Percentiles rank a stretch among this genome's conserved stretches.
Conservation (phyloP, 2,113 vertebrate species). For the Rhombomys opimus region DNA sequence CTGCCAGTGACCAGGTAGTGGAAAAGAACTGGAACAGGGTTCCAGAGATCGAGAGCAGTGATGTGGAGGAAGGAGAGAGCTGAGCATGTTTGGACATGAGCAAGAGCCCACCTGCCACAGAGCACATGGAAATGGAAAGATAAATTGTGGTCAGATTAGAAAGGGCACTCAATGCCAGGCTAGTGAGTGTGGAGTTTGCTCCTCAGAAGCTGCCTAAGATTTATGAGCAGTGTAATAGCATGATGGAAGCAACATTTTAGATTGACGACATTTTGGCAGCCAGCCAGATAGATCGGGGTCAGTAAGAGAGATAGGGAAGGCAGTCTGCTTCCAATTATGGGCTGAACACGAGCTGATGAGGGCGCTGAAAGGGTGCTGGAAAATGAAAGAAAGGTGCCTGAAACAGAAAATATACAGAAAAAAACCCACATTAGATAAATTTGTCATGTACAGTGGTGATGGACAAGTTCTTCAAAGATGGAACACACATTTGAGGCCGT, state of each 20-base stretch:
- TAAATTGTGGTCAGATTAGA: constrained; percentile 45
- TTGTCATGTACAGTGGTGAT: not conserved
- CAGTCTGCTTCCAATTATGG: constrained; percentile 5
- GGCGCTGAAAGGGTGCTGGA: not conserved
- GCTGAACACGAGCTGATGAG: constrained; percentile 40
- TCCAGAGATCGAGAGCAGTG: not conserved
- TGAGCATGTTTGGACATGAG: not conserved
- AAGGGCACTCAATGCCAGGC: constrained; percentile 47
- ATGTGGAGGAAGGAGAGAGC: not conserved
- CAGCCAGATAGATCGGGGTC: constrained; percentile 29
- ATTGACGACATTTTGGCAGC: constrained; percentile 60
- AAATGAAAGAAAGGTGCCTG: not conserved
- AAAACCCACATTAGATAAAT: not conserved
- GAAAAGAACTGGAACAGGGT: not conserved
- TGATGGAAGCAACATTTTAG: constrained; percentile 57
- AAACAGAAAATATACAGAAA: not conserved
- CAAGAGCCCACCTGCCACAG: not conserved
- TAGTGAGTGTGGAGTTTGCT: constrained; percentile 58
- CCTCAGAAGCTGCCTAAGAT: constrained; percentile 60
- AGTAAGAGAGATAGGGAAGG: constrained; percentile 34
- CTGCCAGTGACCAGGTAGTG: not conserved
- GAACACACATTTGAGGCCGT: not conserved
- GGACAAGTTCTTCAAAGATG: not conserved
- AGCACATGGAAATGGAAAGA: not conserved
- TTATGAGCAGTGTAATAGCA: constrained; percentile 47